These are phyloP conservation scores for Planiliza haematocheilus DNA, from an alignment of 2,113 vertebrate species.

Conservation along the genomic window DNA sequence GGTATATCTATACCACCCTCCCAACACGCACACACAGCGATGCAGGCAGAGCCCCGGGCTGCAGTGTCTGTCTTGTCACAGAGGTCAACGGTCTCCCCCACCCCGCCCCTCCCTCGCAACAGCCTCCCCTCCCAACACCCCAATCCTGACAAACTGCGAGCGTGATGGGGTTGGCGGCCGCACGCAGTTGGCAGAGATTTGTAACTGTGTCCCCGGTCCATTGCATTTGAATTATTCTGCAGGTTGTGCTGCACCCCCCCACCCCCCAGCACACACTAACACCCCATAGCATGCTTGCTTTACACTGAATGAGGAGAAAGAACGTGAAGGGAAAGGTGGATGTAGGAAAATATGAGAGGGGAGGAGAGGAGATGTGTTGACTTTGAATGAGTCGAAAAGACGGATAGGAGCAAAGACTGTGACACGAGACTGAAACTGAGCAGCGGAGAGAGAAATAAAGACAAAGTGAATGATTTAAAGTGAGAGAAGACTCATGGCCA, in stretches of 20 bases:
- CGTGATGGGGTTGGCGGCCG: constrained; percentile 87
- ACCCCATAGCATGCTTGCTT: constrained; percentile 70
- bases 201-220: constrained; percentile 96
- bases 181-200: constrained; percentile 93
- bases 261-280: neutral
- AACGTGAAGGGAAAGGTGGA: constrained; percentile 1
- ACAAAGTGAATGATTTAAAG: constrained; percentile 30
- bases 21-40: constrained; percentile 29
- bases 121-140: constrained; percentile 50
- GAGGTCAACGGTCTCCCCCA: constrained; percentile 63
- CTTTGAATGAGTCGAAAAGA: constrained; percentile 34
- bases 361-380: neutral
- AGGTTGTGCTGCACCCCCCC: constrained; percentile 73
- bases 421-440: constrained; percentile 25
- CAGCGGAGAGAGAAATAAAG: neutral
- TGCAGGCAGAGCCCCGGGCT: constrained; percentile 38
- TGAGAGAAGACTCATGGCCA: constrained; percentile 14
- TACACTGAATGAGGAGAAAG: constrained; percentile 82
- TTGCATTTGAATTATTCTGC: constrained; percentile 98
- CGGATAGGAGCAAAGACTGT: constrained; percentile 5
- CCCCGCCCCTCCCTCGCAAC: constrained; percentile 5
- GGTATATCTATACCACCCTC: constrained; percentile 53
- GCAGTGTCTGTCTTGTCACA: constrained; percentile 71
- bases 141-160: constrained; percentile 94
- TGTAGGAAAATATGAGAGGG: neutral